Base-by-base conservation (phyloP, 1,140 invertebrate genomes). In the Anadara kagoshimensis region DNA sequence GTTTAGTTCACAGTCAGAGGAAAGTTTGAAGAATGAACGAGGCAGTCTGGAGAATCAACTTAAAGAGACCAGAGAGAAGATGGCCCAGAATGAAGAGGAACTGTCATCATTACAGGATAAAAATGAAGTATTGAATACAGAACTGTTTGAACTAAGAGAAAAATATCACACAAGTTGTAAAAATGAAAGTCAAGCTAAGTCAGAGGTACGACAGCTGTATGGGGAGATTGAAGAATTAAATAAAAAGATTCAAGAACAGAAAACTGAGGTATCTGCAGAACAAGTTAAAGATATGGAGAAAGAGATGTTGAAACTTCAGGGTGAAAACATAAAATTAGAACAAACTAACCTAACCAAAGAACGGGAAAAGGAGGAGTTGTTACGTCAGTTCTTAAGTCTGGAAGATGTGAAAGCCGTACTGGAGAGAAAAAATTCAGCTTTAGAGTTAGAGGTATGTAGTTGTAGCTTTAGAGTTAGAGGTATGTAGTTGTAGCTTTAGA, bases 321-420 rank as follows among this genome's bases (percentile, higher is more conserved):
- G 41, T 26, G 57, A 65, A 22, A 77, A 73, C 16, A 57, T 61
- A 14, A 59, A 45, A 45, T 45, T 76, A 14, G 47, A 68, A 41
- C 51, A 73, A 49, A 69, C 74, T 61, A 73, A 64, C 59, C 63
- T 24, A 12, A 69, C 58, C 18, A 66, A 76, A 22, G 75, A 76
- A 58, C 58, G 70, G 44, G 78, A 79, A 49, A 79, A 79, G 53
- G 56, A 62, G 44, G 74, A 79, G 54, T 59, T 79, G 8, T 57
- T 79, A n/a, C 56, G 56, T 2, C 67, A 76, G 47, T 79, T 79
- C 64, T 45, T 79, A 43, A 68, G 41, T 26, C 29, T 79, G 36
- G 78, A 79, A 29, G 75, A 79, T 53, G 49, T 63, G 29, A 79
- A 76, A 45, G 74, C 74, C 59, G 57, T 36, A 20, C n/a, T 76